Evolutionary conservation across 2,888 invertebrate species (phyloP).

Genomic region (Zhuqinia jingwanae): DNA sequence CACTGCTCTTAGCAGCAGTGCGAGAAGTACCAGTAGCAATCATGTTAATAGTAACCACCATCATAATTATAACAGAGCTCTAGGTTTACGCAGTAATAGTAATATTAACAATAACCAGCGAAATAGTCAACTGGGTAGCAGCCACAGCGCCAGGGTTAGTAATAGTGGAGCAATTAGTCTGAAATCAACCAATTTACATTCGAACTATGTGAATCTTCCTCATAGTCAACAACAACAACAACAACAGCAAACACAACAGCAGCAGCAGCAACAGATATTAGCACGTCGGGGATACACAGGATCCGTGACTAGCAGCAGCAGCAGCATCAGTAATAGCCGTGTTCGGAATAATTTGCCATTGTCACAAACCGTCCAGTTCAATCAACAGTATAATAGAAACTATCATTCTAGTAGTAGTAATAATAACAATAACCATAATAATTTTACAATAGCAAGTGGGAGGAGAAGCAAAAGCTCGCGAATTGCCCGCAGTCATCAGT

Average conservation of each 20-base stretch:
- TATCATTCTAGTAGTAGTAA: constrained; percentile 52
- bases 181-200: constrained; percentile 71
- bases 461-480: constrained; percentile 63
- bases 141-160: constrained; percentile 63
- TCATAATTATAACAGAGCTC: constrained; percentile 65
- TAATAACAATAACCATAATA: constrained; percentile 54
- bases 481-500: constrained; percentile 62
- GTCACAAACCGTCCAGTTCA: constrained; percentile 73
- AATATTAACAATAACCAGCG: constrained; percentile 55
- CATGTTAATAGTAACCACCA: constrained; percentile 65
- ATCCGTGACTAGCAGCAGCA: constrained; percentile 46
- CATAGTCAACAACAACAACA: constrained; percentile 56
- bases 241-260: constrained; percentile 40
- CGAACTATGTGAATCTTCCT: constrained; percentile 73
- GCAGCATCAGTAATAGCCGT: constrained; percentile 30
- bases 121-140: constrained; percentile 62
- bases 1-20: constrained; percentile 28
- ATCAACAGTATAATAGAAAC: constrained; percentile 64
- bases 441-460: constrained; percentile 60
- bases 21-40: constrained; percentile 57
- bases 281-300: constrained; percentile 49
- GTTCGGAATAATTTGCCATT: constrained; percentile 54
- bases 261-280: constrained; percentile 49
- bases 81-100: constrained; percentile 63
- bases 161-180: constrained; percentile 72